phyloP scores from a whole-genome alignment of 2,888 invertebrate species.

The Nomada lathburiana region DNA sequence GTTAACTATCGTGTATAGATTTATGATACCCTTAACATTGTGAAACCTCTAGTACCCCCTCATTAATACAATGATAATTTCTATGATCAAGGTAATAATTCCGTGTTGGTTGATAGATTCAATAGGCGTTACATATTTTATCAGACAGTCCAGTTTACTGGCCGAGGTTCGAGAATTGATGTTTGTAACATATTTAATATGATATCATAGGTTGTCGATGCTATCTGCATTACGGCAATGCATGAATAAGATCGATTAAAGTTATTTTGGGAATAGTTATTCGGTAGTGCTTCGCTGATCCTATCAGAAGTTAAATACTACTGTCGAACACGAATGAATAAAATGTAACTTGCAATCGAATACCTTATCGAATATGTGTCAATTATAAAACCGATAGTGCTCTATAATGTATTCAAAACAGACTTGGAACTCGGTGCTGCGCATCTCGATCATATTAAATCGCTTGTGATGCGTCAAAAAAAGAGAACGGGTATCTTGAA shows the following conservation, averaged over 20 bases:
- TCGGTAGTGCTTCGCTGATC: no score
- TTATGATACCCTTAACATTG: background rate
- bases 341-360: background rate
- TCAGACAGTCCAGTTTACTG: background rate
- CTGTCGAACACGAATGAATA: background rate
- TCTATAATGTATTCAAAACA: background rate
- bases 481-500: constrained; percentile 1
- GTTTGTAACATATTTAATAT: background rate
- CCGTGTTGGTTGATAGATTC: background rate
- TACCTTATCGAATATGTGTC: background rate
- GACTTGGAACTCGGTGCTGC: no score
- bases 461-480: background rate
- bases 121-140: no score
- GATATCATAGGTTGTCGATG: background rate
- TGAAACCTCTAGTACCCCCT: background rate
- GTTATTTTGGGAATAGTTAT: background rate
- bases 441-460: background rate
- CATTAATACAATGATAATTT: background rate
- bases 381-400: background rate
- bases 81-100: background rate
- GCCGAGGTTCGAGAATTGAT: background rate
- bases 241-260: background rate
- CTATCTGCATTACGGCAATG: background rate
- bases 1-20: background rate
- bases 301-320: background rate